Base-by-base conservation (phyloP, 2,113 vertebrate species). In the Oryzias curvinotus region DNA sequence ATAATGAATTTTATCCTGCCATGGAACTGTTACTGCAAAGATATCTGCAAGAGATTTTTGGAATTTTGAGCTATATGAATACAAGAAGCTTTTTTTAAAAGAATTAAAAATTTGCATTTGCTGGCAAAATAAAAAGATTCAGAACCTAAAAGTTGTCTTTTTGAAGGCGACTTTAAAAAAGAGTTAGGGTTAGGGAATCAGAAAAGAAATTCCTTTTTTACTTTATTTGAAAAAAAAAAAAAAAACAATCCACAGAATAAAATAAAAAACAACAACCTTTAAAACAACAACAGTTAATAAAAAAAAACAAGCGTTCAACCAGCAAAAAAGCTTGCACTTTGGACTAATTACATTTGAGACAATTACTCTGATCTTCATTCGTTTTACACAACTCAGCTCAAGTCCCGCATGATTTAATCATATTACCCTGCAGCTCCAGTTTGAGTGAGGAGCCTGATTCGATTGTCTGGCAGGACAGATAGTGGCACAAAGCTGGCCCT, bases 321-420 rank as follows among this genome's bases (percentile, higher is more conserved):
- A 70, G 57, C 59, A 49, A 62, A 80, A 74, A 19, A 47, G 68
- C 23, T 58, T 56, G 68, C 17, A 19, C 54, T 55, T 52, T 63
- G 47, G 21, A 30, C 45, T 57, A 52, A 7, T 46, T 47, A 61
- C 49, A 76, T 72, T 53, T 53, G 19, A 68, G 52, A 66, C 69
- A 77, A 73, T 81, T 58, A 65, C 56, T 41, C 55, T 75, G 77
- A 77, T 62, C 65, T 71, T 71, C 65, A 68, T 78, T 57, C 30
- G 66, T 73, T 79, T 82, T 59, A 46, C 66, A 68, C 65, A 63
- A 66, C 41, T 28, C 16, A 17, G 48, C 55, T 57, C 42, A 52
- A 53, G 51, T 61, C 59, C 73, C 65, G 72, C 61, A 72, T 71
- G 66, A 76, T 65, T 71, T 85, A 78, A 82, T 78, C 47, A 2